Conservation (phyloP, 53 echinoderm and acorn worm genomes). For the Luidia sarsii region DNA sequence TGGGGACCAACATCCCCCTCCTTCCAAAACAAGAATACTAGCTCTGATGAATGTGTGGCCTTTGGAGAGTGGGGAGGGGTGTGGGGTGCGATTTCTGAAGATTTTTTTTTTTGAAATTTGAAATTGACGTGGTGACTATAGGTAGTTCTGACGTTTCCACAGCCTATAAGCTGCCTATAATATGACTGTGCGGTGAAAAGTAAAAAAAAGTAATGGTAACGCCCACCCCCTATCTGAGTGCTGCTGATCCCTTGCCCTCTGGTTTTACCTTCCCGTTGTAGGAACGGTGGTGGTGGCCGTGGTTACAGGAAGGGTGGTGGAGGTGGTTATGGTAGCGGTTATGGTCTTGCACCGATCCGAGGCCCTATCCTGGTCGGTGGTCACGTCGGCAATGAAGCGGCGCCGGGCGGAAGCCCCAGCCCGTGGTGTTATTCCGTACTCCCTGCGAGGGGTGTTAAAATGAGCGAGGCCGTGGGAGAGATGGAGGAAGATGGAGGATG, state of each 20-base stretch:
- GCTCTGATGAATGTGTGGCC: no score
- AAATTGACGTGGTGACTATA: no score
- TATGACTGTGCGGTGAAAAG: no score
- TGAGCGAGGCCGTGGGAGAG: background rate
- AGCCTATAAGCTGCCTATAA: no score
- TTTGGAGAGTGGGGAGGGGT: no score
- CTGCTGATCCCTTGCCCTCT: background rate
- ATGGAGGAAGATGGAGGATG: background rate
- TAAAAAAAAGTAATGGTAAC: no score
- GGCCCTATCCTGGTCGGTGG: conserved; percentile 52
- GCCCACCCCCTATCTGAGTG: background rate
- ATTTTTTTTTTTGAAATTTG: no score
- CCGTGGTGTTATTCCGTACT: conserved; percentile 49
- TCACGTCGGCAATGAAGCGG: conserved; percentile 53
- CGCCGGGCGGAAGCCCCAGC: conserved; percentile 52
- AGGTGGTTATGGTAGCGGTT: conserved; percentile 56
- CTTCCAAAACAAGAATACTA: no score
- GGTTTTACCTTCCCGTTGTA: conserved; percentile 56
- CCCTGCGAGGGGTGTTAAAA: conserved; percentile 54
- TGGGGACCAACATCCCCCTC: no score
- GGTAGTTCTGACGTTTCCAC: no score
- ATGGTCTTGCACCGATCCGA: conserved; percentile 40
- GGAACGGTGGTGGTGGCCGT: conserved; percentile 62
- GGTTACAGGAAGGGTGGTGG: conserved; percentile 52
- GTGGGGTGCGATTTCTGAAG: no score